A percentile compares a stretch with the other conserved stretches of the same genome.
Evolutionary conservation across 2,888 invertebrate genomes (phyloP).

Genomic region (Chorisops tibialis): DNA sequence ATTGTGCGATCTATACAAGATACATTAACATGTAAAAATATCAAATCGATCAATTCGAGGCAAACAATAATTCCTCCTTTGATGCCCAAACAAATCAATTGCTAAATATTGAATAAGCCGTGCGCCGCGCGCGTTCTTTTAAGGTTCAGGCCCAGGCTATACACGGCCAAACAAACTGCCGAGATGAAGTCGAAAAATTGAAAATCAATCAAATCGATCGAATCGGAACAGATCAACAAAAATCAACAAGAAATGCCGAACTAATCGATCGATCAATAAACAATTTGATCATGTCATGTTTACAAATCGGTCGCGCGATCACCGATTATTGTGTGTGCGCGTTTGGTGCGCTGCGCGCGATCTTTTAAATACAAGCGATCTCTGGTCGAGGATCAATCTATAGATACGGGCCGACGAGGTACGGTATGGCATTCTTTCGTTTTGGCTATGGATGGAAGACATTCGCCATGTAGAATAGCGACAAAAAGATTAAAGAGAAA

Average conservation of each 20-base stretch:
- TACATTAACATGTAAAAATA: conserved; percentile 1
- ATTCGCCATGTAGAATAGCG: not conserved
- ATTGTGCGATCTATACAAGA: not conserved
- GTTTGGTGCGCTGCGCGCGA: not conserved
- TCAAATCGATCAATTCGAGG: conserved; percentile 12
- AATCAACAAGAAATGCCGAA: conserved; percentile 32
- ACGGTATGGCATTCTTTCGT: no score
- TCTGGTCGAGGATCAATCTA: no score
- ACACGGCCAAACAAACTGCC: not conserved
- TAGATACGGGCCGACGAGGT: no score
- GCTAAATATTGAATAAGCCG: not conserved
- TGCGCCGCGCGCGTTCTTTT: not conserved
- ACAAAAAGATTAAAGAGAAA: conserved; percentile 11
- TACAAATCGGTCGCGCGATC: conserved; percentile 29
- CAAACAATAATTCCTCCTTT: conserved; percentile 6
- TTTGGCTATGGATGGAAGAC: not conserved
- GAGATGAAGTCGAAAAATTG: conserved; percentile 13
- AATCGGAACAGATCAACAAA: conserved; percentile 26
- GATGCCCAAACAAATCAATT: conserved; percentile 21
- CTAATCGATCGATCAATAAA: conserved; percentile 34
- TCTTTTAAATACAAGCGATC: not conserved
- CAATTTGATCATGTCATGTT: conserved; percentile 28
- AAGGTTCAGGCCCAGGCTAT: no score
- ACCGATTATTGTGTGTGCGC: not conserved
- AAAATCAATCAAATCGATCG: conserved; percentile 20